Evolutionary conservation across 2,888 invertebrate genomes (phyloP), one percentile per base, ranked within the genome.

Genomic region (Drosophila greeni): DNA sequence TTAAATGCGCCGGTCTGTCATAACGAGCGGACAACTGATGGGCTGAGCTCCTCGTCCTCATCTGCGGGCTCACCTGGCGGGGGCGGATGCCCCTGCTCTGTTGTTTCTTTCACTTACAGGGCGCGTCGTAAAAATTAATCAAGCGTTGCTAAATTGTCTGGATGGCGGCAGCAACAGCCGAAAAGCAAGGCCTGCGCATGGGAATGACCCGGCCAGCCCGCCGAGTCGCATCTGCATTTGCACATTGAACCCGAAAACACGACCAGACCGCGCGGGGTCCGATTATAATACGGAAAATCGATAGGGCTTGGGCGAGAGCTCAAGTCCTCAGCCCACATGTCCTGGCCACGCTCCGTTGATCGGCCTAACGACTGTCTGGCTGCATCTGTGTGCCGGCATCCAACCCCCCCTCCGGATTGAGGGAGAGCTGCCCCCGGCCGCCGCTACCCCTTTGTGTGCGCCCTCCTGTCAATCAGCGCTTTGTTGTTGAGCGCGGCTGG

Each of bases 131-230:
- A 81, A 82, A 78, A 55, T 81, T 78, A 80, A 81, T 81, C 81
- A 81, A 73, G 76, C 78, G 66, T 82, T 58, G 75, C 81, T 82
- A 81, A 82, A 81, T 79, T 78, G 78, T 80, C 74, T 82, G 82
- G 70, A 74, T 61, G 54, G 43, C 58, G 33, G 45, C 61, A 23
- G 37, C 37, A 20, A 11, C 37, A 24, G 59, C 57, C 54, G 33
- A 56, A 42, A 56, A 36, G 40, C 53, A 55, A 49, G 16, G 45
- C 14, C 34, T 26, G 18, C 33, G 23, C 24, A 34, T 29, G 49
- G 49, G 26, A 53, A 61, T 65, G 65, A 36, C 48, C 42, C 33
- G 23, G 64, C 64, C 49, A 52, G n/a, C 66, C 65, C 55, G 57
- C 58, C 56, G 62, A 33, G 51, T 9, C 51, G 34, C 74, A 74